Evolutionary conservation across 2,113 vertebrate species (phyloP).

Genomic region (Crotalus helleri): DNA sequence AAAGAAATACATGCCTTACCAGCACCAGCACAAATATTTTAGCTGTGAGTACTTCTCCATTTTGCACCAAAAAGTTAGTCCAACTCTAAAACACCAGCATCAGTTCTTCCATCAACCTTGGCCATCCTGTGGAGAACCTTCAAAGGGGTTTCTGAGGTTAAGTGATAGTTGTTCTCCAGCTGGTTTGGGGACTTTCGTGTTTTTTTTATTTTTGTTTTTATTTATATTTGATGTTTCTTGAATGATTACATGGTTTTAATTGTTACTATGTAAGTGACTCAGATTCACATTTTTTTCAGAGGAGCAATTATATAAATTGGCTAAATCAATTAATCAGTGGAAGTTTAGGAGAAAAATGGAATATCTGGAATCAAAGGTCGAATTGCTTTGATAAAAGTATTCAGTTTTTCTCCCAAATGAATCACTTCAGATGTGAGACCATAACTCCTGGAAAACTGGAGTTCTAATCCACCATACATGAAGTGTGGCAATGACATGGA

Average conservation of each 20-base stretch:
- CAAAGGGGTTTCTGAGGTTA: not conserved
- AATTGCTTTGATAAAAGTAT: not conserved
- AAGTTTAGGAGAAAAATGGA: not conserved
- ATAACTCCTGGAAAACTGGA: not conserved
- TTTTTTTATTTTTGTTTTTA: not conserved
- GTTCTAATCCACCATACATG: not conserved
- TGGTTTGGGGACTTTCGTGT: not conserved
- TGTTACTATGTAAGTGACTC: not conserved
- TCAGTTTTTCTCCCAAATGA: not conserved
- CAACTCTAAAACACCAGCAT: not conserved
- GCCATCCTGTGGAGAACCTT: not conserved
- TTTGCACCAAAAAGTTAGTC: not conserved
- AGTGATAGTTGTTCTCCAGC: not conserved
- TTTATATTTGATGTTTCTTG: not conserved
- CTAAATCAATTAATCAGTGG: not conserved
- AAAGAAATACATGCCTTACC: slow-evolving; percentile 81
- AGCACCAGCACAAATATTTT: slow-evolving; percentile 81
- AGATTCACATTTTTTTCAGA: not conserved
- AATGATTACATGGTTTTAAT: not conserved
- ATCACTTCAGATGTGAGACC: not conserved
- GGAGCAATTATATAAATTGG: not conserved
- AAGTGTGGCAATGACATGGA: not conserved
- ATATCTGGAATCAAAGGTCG: not conserved
- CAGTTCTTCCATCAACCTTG: not conserved
- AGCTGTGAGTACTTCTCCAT: slow-evolving; percentile 69